phyloP scores from a whole-genome alignment of 2,888 invertebrate genomes.

The Platycheirus rosarum region DNA sequence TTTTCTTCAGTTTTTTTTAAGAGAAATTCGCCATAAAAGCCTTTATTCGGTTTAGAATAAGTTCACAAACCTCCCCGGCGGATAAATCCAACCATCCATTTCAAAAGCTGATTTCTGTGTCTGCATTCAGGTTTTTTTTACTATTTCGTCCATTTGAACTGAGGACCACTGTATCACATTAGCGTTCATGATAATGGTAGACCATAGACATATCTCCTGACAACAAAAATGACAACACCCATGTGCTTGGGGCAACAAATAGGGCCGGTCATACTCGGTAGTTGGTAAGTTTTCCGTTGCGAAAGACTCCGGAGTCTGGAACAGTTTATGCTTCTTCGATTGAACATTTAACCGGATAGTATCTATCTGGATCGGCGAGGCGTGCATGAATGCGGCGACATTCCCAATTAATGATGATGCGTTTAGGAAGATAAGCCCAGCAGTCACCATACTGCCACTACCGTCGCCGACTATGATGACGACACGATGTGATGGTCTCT shows the following conservation, averaged over 20 bases:
- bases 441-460: slow-evolving; percentile 48
- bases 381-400: slow-evolving; percentile 73
- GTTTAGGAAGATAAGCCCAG: slow-evolving; percentile 68
- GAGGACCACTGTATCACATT: neutral
- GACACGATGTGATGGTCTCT: slow-evolving; percentile 36
- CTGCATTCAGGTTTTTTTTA: too few relatives aligned
- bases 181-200: slow-evolving; percentile 8
- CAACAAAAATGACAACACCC: slow-evolving; percentile 59
- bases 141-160: neutral
- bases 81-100: too few relatives aligned
- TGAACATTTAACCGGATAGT: slow-evolving; percentile 57
- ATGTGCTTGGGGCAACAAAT: slow-evolving; percentile 38
- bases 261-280: slow-evolving; percentile 32
- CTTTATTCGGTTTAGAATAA: too few relatives aligned
- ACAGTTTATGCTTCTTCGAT: slow-evolving; percentile 57
- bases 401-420: slow-evolving; percentile 74
- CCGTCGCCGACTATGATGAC: slow-evolving; percentile 2
- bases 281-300: too few relatives aligned
- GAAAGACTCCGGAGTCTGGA: slow-evolving; percentile 13
- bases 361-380: slow-evolving; percentile 69
- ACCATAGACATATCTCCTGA: slow-evolving; percentile 36
- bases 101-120: too few relatives aligned
- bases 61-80: too few relatives aligned
- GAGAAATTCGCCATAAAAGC: too few relatives aligned
- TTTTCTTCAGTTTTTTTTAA: too few relatives aligned